Percentiles rank a stretch among this genome's conserved stretches.
These are phyloP conservation scores for Steromphala cineraria DNA, from an alignment of 2,888 invertebrate species.

Conservation along the genomic window DNA sequence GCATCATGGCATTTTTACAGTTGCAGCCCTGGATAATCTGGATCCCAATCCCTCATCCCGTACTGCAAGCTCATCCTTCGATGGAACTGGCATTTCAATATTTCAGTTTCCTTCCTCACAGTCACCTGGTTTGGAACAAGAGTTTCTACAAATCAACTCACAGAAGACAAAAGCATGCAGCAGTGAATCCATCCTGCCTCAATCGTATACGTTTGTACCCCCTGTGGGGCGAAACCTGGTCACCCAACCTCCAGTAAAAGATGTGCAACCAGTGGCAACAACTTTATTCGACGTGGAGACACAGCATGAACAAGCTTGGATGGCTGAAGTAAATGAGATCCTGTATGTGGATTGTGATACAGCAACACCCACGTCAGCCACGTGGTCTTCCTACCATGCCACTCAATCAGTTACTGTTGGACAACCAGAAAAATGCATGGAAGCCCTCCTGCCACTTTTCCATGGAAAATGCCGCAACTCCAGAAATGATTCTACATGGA, in stretches of 20 bases:
- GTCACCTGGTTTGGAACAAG: slow-evolving; percentile 2
- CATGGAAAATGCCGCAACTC: slow-evolving; percentile 27
- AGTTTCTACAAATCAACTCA: slow-evolving; percentile 25
- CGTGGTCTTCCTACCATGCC: slow-evolving; percentile 23
- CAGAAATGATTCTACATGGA: slow-evolving; percentile 29
- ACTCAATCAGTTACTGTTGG: slow-evolving; percentile 25
- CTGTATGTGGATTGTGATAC: slow-evolving; percentile 17
- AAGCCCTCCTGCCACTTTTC: slow-evolving; percentile 26
- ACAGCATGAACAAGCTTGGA: slow-evolving; percentile 28
- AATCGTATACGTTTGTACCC: slow-evolving; percentile 28
- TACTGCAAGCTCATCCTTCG: too few relatives aligned
- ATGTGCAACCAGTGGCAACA: neutral
- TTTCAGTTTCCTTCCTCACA: too few relatives aligned
- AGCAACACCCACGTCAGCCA: slow-evolving; percentile 6
- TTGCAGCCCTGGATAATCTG: neutral
- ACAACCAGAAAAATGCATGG: slow-evolving; percentile 25
- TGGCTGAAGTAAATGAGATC: slow-evolving; percentile 14
- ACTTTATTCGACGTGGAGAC: slow-evolving; percentile 24
- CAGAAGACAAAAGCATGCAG: slow-evolving; percentile 17
- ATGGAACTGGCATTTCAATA: too few relatives aligned
- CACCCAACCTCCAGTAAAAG: slow-evolving; percentile 3
- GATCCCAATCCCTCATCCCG: too few relatives aligned
- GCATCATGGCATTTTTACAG: neutral
- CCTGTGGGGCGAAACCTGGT: slow-evolving; percentile 28
- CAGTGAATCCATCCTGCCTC: slow-evolving; percentile 25